A percentile compares a stretch with the other conserved stretches of the same genome.
phyloP scores from a whole-genome alignment of 2,797 vertebrate species.

The Chrysocyon brachyurus region DNA sequence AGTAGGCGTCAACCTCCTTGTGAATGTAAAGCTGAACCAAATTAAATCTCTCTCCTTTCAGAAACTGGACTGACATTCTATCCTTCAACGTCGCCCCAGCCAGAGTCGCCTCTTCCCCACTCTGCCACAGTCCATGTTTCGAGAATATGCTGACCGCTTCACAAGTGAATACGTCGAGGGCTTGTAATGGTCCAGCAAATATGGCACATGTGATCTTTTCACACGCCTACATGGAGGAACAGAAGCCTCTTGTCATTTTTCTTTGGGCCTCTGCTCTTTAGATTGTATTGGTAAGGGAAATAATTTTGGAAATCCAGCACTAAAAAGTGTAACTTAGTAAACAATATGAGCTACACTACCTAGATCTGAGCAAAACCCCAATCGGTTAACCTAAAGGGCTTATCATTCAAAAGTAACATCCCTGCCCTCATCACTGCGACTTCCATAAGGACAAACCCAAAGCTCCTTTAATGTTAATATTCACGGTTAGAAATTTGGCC shows the following conservation, averaged over 20 bases:
- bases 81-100: background rate
- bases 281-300: background rate
- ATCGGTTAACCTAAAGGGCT: background rate
- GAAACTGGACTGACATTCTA: constrained; percentile 7
- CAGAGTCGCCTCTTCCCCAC: background rate
- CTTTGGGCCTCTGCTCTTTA: constrained; percentile 65
- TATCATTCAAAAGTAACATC: constrained; percentile 28
- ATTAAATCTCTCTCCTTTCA: constrained; percentile 34
- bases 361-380: background rate
- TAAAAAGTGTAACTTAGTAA: constrained; percentile 2
- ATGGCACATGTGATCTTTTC: background rate
- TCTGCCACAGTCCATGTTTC: background rate
- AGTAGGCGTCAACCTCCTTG: background rate
- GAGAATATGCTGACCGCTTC: background rate
- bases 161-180: background rate
- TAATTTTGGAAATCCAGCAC: background rate
- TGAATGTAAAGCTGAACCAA: constrained; percentile 44
- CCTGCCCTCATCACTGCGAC: background rate
- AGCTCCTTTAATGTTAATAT: background rate
- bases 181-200: background rate
- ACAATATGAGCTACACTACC: background rate
- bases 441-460: background rate
- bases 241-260: constrained; percentile 51
- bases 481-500: background rate
- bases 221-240: constrained; percentile 6